Conservation (phyloP, 2,888 invertebrate species). For the Tillus elongatus region DNA sequence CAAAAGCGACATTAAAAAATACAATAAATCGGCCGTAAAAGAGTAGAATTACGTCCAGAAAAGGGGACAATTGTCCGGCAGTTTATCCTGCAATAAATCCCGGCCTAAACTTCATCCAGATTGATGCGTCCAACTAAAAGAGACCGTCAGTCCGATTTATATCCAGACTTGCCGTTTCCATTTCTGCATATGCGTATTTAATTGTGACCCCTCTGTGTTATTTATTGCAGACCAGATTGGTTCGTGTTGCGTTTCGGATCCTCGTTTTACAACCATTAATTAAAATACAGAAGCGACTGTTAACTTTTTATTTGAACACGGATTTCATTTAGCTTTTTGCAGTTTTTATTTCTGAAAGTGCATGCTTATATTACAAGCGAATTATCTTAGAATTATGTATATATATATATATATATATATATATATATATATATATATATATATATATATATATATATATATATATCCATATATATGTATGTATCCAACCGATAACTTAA, state of each 20-base stretch:
- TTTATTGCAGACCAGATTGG: conserved; percentile 38
- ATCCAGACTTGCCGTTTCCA: conserved; percentile 36
- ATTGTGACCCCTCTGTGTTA: conserved; percentile 36
- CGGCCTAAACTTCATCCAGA: conserved; percentile 23
- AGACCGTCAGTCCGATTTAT: conserved; percentile 32
- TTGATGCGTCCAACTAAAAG: conserved; percentile 32
- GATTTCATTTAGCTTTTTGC: too few relatives aligned
- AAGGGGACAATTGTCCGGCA: conserved; percentile 15
- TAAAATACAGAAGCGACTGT: conserved; percentile 35
- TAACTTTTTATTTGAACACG: conserved; percentile 39
- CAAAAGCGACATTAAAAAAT: too few relatives aligned
- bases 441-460: too few relatives aligned
- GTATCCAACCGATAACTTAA: too few relatives aligned
- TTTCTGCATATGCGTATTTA: conserved; percentile 41
- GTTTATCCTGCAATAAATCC: conserved; percentile 23
- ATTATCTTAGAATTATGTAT: too few relatives aligned
- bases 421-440: too few relatives aligned
- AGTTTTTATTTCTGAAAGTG: too few relatives aligned
- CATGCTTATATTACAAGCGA: too few relatives aligned
- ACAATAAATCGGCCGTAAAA: too few relatives aligned
- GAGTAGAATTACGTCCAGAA: conserved; percentile 7
- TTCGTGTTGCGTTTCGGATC: conserved; percentile 35
- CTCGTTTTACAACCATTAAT: conserved; percentile 41
- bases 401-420: too few relatives aligned
- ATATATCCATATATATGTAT: too few relatives aligned